phyloP scores from a whole-genome alignment of 2,797 vertebrate species.

The Alectoris magna region DNA sequence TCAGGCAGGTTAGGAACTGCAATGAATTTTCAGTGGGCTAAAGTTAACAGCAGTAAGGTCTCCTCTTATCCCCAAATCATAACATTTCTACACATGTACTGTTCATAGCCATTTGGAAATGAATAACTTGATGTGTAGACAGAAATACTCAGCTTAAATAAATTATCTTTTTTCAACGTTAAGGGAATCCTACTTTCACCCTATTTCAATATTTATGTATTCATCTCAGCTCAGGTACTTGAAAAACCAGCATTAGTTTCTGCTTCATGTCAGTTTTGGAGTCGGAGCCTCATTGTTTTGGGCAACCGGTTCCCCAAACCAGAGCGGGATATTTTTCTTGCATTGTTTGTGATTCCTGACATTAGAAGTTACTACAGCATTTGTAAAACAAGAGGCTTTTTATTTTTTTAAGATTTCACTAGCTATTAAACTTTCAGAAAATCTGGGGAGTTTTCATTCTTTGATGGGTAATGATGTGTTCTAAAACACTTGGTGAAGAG shows the following conservation, averaged over 20 bases:
- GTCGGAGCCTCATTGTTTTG: not conserved
- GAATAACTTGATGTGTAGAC: not conserved
- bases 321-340: not conserved
- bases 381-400: not conserved
- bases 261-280: not conserved
- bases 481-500: slow-evolving; percentile 29
- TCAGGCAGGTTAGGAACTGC: not conserved
- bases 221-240: not conserved
- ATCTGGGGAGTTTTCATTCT: not conserved
- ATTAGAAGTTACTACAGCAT: not conserved
- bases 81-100: not conserved
- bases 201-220: not conserved
- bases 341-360: not conserved
- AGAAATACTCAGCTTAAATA: not conserved
- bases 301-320: not conserved
- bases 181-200: not conserved
- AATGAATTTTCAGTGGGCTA: not conserved
- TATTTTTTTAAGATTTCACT: not conserved
- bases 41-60: not conserved
- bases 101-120: not conserved
- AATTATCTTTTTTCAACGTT: not conserved
- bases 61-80: not conserved
- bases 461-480: slow-evolving; percentile 48
- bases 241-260: not conserved
- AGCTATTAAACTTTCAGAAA: slow-evolving; percentile 33